A percentile compares a stretch with the other conserved stretches of the same genome.
phyloP scores from a whole-genome alignment of 2,888 invertebrate genomes.

The Neuroscelio doddi region DNA sequence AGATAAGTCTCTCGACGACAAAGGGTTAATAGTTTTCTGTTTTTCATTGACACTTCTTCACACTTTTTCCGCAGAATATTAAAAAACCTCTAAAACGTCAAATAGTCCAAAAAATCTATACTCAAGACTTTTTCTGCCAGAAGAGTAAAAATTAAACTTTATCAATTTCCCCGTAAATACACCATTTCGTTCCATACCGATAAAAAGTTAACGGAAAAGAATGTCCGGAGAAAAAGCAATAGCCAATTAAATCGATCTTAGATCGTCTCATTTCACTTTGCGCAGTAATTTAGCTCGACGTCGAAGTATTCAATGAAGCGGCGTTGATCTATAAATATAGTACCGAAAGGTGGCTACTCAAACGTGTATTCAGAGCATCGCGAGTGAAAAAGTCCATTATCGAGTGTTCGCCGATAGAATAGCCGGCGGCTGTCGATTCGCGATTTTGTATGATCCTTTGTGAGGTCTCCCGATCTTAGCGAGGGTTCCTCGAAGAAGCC shows the following conservation, averaged over 20 bases:
- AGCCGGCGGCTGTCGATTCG: slow-evolving; percentile 29
- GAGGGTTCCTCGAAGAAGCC: slow-evolving; percentile 28
- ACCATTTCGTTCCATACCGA: too few species aligned
- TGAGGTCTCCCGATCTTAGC: slow-evolving; percentile 19
- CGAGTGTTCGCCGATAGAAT: slow-evolving; percentile 26
- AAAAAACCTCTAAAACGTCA: too few species aligned
- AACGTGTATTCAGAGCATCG: slow-evolving; percentile 16
- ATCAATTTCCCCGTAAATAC: too few species aligned
- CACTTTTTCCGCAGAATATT: too few species aligned
- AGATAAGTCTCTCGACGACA: too few species aligned
- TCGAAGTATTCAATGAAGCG: slow-evolving; percentile 36
- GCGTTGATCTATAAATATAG: slow-evolving; percentile 27
- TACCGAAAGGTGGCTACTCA: slow-evolving; percentile 15
- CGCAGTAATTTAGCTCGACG: slow-evolving; percentile 25
- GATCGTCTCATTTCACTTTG: slow-evolving; percentile 28
- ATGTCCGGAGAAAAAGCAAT: neutral
- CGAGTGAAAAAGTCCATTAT: slow-evolving; percentile 34
- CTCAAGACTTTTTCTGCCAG: too few species aligned
- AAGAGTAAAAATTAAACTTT: too few species aligned
- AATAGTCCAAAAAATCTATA: too few species aligned
- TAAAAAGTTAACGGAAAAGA: neutral
- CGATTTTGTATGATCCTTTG: slow-evolving; percentile 43
- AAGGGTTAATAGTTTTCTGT: too few species aligned
- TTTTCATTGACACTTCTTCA: too few species aligned
- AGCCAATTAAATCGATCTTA: neutral